Percentiles rank a stretch among this genome's conserved stretches.
phyloP scores from a whole-genome alignment of 2,113 vertebrate genomes.

The Puntigrus tetrazona region DNA sequence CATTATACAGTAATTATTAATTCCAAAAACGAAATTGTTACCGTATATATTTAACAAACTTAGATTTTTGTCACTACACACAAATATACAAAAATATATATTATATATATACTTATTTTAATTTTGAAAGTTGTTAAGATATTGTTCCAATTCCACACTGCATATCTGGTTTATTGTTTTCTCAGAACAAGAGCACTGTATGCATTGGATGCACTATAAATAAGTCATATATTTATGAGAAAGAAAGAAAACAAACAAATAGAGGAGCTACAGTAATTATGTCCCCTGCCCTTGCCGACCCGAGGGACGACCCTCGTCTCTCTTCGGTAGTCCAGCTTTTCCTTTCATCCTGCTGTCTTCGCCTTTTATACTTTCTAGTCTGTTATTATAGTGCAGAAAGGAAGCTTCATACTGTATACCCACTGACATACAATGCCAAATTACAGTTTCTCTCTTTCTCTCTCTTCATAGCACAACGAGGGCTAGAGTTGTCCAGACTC shows the following conservation, averaged over 20 bases:
- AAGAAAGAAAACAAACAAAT: not conserved
- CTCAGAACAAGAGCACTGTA: not conserved
- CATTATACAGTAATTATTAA: not conserved
- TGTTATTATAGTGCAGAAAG: conserved; percentile 36
- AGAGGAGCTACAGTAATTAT: conserved; percentile 37
- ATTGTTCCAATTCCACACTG: not conserved
- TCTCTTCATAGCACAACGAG: not conserved
- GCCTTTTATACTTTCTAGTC: conserved; percentile 19
- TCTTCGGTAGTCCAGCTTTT: conserved; percentile 38
- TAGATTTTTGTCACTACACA: too few species aligned
- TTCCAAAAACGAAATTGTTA: too few species aligned
- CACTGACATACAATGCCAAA: not conserved
- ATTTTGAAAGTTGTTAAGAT: not conserved
- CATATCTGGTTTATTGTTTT: not conserved
- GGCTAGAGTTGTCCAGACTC: not conserved
- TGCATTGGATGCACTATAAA: not conserved
- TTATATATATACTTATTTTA: too few species aligned
- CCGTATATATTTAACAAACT: too few species aligned
- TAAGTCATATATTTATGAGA: not conserved
- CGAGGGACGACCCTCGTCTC: conserved; percentile 27
- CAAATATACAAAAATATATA: too few species aligned
- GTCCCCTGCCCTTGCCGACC: conserved; percentile 39
- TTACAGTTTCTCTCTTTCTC: not conserved
- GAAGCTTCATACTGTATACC: not conserved
- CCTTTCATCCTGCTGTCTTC: conserved; percentile 45